A percentile compares a stretch with the other conserved stretches of the same genome.
phyloP scores from a whole-genome alignment of 2,888 invertebrate species.

The Helobdella robusta region DNA sequence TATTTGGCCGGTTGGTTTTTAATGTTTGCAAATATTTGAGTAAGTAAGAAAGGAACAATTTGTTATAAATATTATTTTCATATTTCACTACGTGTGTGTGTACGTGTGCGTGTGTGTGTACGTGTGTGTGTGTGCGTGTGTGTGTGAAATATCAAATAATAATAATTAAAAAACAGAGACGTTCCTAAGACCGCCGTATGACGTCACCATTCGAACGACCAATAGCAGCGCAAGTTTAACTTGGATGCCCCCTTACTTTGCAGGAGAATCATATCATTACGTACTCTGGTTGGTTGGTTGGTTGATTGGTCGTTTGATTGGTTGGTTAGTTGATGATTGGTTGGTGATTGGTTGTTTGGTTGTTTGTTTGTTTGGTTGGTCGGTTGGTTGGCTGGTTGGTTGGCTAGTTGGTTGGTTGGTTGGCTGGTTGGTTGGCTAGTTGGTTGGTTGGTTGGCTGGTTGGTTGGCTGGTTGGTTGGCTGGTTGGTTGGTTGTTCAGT shows the following conservation, averaged over 20 bases:
- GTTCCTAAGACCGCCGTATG: conserved; percentile 66
- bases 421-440: no score
- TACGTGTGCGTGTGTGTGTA: conserved; percentile 30
- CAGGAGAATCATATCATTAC: conserved; percentile 87
- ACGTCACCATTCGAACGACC: conserved; percentile 71
- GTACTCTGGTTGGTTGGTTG: conserved; percentile 68
- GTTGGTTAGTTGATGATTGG: no score
- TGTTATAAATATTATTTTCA: no score
- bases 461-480: no score
- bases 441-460: no score
- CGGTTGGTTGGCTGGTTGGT: no score
- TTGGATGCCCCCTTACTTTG: conserved; percentile 89
- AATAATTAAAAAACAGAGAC: background rate
- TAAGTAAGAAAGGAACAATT: background rate
- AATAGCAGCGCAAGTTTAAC: conserved; percentile 78
- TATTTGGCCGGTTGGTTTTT: background rate
- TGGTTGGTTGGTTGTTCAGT: no score
- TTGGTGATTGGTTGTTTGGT: no score
- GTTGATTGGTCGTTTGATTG: no score
- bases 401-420: no score
- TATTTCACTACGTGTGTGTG: conserved; percentile 26
- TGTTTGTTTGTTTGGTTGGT: no score
- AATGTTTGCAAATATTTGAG: background rate
- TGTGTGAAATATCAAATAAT: background rate
- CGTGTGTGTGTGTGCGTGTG: conserved; percentile 23